Conservation (phyloP, 2,888 invertebrate species). For the Idaea aversata region DNA sequence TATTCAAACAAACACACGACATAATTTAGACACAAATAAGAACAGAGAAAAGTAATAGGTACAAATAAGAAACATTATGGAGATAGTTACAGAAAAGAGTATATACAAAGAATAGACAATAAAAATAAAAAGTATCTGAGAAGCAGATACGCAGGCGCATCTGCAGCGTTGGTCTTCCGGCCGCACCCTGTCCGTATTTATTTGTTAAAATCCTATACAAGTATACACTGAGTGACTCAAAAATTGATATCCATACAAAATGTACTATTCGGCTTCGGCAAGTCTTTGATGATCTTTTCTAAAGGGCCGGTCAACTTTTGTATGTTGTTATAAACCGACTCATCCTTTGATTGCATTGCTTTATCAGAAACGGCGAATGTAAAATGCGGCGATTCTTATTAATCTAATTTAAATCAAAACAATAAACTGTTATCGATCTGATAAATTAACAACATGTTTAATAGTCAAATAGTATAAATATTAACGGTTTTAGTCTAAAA, state of each 20-base stretch:
- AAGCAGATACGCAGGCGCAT: too few relatives aligned
- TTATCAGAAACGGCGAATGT: background rate
- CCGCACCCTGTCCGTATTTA: too few relatives aligned
- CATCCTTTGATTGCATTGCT: slow-evolving; percentile 1
- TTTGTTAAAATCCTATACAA: too few relatives aligned
- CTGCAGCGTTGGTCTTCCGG: too few relatives aligned
- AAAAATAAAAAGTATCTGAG: too few relatives aligned
- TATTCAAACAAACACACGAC: too few relatives aligned
- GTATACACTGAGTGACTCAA: too few relatives aligned
- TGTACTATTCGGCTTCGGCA: background rate
- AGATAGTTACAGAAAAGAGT: too few relatives aligned
- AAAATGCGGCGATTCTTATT: background rate
- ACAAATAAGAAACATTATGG: too few relatives aligned
- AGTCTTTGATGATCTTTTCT: background rate
- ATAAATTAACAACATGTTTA: background rate
- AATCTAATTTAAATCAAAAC: background rate
- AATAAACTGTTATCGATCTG: background rate
- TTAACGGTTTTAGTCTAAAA: background rate
- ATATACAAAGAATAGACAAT: too few relatives aligned
- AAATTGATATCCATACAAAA: background rate
- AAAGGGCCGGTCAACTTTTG: background rate
- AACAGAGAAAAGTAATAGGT: too few relatives aligned
- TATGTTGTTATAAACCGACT: background rate
- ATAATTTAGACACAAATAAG: too few relatives aligned
- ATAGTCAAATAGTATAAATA: background rate